Evolutionary conservation across 2,888 invertebrate species (phyloP).

Genomic region (Agrypnus murinus): DNA sequence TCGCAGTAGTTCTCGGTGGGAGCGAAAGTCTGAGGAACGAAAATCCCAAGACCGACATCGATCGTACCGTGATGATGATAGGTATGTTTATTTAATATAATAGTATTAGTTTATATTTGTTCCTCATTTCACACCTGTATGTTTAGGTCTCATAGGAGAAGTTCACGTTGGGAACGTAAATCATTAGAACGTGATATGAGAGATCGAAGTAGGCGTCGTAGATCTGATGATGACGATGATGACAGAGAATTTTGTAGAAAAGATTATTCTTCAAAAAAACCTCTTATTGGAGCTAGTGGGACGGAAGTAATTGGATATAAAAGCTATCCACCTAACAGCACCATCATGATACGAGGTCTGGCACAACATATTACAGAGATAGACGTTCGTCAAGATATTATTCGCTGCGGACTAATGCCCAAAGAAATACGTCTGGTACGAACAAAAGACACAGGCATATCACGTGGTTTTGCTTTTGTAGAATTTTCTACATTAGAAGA

Average conservation of each 20-base stretch:
- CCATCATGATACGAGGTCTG: conserved; percentile 84
- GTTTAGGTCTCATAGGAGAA: conserved; percentile 5
- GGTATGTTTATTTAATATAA: conserved; percentile 42
- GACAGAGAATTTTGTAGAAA: background rate
- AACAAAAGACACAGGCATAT: conserved; percentile 89
- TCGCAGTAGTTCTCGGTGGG: conserved; percentile 66
- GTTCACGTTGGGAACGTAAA: conserved; percentile 1
- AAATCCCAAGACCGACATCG: conserved; percentile 66
- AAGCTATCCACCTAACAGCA: conserved; percentile 74
- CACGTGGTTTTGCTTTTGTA: conserved; percentile 92
- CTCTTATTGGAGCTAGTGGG: conserved; percentile 67
- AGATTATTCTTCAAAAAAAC: background rate
- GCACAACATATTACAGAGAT: conserved; percentile 85
- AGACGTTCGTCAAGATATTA: conserved; percentile 85
- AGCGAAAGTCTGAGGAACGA: conserved; percentile 65
- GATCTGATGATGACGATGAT: conserved; percentile 61
- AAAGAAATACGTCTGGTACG: conserved; percentile 88
- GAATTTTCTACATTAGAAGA: conserved; percentile 92
- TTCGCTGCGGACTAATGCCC: conserved; percentile 82
- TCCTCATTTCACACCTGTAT: background rate
- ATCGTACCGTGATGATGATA: conserved; percentile 67
- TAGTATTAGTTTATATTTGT: background rate
- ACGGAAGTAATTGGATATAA: conserved; percentile 70
- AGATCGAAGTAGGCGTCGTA: conserved; percentile 64
- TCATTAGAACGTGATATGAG: background rate